Evolutionary conservation across 2,888 invertebrate genomes (phyloP).

Genomic region (Coelopa pilipes): DNA sequence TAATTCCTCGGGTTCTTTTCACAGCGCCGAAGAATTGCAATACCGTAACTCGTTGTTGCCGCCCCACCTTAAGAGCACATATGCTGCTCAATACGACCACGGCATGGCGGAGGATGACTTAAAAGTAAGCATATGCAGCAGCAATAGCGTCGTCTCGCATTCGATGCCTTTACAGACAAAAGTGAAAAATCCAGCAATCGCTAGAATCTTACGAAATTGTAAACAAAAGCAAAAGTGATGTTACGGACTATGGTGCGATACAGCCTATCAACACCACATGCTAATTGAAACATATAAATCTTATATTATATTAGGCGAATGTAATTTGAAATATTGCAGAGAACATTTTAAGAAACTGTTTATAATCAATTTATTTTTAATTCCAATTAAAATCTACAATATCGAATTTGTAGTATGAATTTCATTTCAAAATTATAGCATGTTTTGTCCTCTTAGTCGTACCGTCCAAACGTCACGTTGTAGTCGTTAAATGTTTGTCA

Average conservation of each 20-base stretch:
- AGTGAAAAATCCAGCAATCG: slow-evolving; percentile 27
- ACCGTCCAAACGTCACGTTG: too few species aligned
- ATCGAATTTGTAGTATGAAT: neutral
- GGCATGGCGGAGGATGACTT: slow-evolving; percentile 74
- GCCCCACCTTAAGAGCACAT: slow-evolving; percentile 87
- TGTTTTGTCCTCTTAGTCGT: slow-evolving; percentile 26
- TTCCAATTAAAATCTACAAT: neutral
- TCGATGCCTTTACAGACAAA: slow-evolving; percentile 20
- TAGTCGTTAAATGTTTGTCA: too few species aligned
- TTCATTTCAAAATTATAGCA: neutral
- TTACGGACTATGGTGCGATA: neutral
- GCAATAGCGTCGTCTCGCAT: neutral
- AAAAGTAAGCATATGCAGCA: slow-evolving; percentile 68
- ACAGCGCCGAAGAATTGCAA: slow-evolving; percentile 75
- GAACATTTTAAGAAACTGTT: neutral
- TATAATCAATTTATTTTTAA: neutral
- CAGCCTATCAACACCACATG: neutral
- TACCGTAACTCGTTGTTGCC: slow-evolving; percentile 84
- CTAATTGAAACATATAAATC: neutral
- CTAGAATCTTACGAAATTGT: slow-evolving; percentile 41
- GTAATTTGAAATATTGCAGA: neutral
- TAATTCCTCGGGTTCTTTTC: slow-evolving; percentile 11
- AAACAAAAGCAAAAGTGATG: neutral
- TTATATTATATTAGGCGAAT: too few species aligned
- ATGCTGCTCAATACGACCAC: slow-evolving; percentile 83